Conservation (phyloP, 2,888 invertebrate genomes). For the Chelonus formosanus region DNA sequence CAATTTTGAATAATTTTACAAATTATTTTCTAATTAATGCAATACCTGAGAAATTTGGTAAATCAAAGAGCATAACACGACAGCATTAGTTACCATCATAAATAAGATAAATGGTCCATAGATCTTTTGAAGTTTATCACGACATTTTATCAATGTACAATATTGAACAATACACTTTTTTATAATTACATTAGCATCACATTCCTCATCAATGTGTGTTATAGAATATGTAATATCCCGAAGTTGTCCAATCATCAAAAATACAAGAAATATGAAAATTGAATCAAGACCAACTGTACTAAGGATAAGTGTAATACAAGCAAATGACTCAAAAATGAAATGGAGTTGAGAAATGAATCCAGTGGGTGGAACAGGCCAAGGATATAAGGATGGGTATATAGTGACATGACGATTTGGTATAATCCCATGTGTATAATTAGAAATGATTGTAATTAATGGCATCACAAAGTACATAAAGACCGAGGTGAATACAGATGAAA, state of each 20-base stretch:
- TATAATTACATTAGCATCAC: neutral
- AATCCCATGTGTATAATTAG: too few species aligned
- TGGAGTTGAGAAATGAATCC: slow-evolving; percentile 36
- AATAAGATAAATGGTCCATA: slow-evolving; percentile 28
- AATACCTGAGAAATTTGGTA: slow-evolving; percentile 15
- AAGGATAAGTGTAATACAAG: slow-evolving; percentile 25
- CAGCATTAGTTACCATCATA: slow-evolving; percentile 22
- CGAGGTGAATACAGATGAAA: too few species aligned
- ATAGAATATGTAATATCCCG: slow-evolving; percentile 39
- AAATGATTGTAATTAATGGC: neutral
- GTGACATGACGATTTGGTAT: too few species aligned
- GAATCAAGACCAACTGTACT: slow-evolving; percentile 43
- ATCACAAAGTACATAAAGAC: too few species aligned
- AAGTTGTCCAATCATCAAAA: slow-evolving; percentile 48
- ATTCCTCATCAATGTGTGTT: neutral
- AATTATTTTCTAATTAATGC: neutral
- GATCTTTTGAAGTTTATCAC: slow-evolving; percentile 20
- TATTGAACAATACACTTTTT: slow-evolving; percentile 14
- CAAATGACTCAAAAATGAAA: slow-evolving; percentile 36
- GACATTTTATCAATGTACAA: slow-evolving; percentile 8
- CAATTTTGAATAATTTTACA: neutral
- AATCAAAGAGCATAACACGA: slow-evolving; percentile 13
- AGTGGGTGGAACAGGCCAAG: neutral
- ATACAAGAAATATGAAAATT: neutral
- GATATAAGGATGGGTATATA: too few species aligned